Evolutionary conservation across 2,113 vertebrate genomes (phyloP), one percentile per base, ranked within the genome.

Genomic region (Guaruba guarouba): DNA sequence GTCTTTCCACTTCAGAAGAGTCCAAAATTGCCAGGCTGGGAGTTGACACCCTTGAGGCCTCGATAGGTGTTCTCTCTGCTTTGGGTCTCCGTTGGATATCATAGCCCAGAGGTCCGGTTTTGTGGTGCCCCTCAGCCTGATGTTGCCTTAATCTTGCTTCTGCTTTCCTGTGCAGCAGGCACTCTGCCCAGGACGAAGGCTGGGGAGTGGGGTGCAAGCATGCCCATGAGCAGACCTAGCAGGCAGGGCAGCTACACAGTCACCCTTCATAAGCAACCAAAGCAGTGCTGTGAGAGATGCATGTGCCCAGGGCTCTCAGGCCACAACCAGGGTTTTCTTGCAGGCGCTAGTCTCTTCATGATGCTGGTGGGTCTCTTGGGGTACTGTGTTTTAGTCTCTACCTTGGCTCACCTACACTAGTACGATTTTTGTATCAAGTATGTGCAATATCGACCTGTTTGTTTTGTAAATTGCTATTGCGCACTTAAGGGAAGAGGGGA

Each of bases 241-340:
- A 44, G n/a, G 44, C 13, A 29, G 39, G 41, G 44, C 51, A 71
- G 57, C 27, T 62, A 3, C 16, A 33, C 0, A 10, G 39, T 13
- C 0, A 0, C 39, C 19, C 29, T 69, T 59, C 0, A 0, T 25
- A 39, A 48, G 62, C 43, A 55, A 49, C 17, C 5, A 5, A 4
- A 61, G 19, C 0, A 1, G 13, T 44, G 8, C 20, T 86, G 54
- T 23, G 11, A 43, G 48, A 62, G 6, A 29, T 5, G 2, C 8
- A 17, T 9, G 5, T n/a, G 35, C 17, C 15, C 11, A 25, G 33
- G 28, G 35, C 10, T 70, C 24, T 48, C 1, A 1, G 49, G 12
- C 12, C 1, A 2, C 5, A 6, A 3, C 11, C 2, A 5, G 35
- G 13, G 9, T 8, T 44, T 84, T 57, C 31, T 51, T 70, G 31